These are phyloP conservation scores for Bubalus kerabau DNA, from an alignment of 2,113 vertebrate genomes.

Conservation along the genomic window DNA sequence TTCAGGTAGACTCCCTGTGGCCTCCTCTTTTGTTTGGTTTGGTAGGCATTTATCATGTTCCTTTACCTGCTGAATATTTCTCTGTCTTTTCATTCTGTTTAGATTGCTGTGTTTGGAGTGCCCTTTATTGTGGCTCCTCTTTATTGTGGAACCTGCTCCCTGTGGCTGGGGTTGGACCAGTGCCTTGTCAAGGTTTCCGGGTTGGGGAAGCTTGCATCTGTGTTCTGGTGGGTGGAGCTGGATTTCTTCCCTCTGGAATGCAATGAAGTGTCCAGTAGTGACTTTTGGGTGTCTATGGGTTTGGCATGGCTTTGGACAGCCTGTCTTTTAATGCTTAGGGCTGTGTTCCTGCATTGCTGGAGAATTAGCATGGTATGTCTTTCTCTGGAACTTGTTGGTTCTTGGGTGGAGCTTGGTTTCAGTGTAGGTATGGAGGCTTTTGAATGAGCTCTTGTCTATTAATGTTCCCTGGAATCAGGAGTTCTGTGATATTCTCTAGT, in stretches of 20 bases:
- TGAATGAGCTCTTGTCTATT: background rate
- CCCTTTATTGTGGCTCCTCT: background rate
- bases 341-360: background rate
- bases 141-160: background rate
- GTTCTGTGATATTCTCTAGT: background rate
- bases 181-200: background rate
- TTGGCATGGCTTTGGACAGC: background rate
- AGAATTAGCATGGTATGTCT: background rate
- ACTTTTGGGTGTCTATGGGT: background rate
- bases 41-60: background rate
- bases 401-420: background rate
- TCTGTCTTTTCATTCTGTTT: background rate
- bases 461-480: background rate
- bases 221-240: background rate
- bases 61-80: background rate
- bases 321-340: background rate
- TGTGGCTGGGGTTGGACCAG: background rate
- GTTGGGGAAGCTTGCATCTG: background rate
- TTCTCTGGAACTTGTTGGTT: background rate
- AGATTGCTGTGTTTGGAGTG: background rate
- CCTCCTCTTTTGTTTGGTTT: background rate
- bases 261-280: background rate
- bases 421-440: background rate
- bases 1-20: background rate
- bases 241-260: background rate